Evolutionary conservation across 2,113 vertebrate species (phyloP).

Genomic region (Planiliza haematocheilus): DNA sequence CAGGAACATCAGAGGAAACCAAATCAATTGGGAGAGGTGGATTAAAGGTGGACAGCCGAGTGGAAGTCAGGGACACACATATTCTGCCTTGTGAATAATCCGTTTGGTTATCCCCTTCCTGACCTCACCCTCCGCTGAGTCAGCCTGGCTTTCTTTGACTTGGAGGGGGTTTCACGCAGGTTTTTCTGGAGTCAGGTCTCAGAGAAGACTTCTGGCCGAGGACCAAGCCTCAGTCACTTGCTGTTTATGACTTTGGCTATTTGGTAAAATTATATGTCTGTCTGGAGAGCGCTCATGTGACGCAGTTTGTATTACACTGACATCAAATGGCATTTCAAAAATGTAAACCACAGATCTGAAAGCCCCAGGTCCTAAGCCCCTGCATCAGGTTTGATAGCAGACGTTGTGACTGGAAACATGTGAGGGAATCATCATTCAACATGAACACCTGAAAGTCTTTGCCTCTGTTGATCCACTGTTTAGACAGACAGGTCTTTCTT

Average conservation of each 20-base stretch:
- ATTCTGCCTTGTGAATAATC: constrained; percentile 36
- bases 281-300: constrained; percentile 24
- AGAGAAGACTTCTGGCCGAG: constrained; percentile 39
- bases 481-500: background rate
- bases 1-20: constrained; percentile 36
- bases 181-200: constrained; percentile 44
- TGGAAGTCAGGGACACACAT: constrained; percentile 32
- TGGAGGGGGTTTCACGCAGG: background rate
- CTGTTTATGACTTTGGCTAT: constrained; percentile 41
- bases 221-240: constrained; percentile 25
- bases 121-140: constrained; percentile 39
- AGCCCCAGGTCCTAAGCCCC: background rate
- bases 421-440: background rate
- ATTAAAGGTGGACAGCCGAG: constrained; percentile 45
- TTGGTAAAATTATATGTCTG: constrained; percentile 51
- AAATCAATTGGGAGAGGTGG: constrained; percentile 35
- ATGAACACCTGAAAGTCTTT: background rate
- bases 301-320: constrained; percentile 16
- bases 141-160: constrained; percentile 31
- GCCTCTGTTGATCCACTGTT: background rate
- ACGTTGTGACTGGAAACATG: constrained; percentile 12
- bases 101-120: constrained; percentile 47
- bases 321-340: constrained; percentile 38
- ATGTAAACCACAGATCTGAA: constrained; percentile 21
- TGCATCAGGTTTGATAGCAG: constrained; percentile 1